Percentiles rank a stretch among this genome's conserved stretches.
Conservation (phyloP, 2,888 invertebrate genomes). For the Syritta pipiens region DNA sequence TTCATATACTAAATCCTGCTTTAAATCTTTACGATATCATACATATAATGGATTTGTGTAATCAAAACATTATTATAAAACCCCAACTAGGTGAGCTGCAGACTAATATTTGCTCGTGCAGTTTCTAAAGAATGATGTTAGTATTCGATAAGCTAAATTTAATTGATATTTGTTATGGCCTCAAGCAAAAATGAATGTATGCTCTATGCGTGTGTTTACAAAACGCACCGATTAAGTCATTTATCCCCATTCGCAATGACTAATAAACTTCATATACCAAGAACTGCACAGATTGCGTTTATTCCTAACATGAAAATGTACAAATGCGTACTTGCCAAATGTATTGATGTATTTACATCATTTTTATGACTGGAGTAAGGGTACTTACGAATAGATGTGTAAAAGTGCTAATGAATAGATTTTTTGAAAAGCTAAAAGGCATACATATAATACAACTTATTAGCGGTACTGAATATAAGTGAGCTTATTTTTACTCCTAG, state of each 20-base stretch:
- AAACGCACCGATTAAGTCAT: conserved; percentile 30
- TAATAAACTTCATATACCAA: conserved; percentile 11
- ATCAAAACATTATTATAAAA: conserved; percentile 5
- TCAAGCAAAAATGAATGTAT: conserved; percentile 21
- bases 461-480: too few species aligned
- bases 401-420: too few species aligned
- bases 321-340: not conserved
- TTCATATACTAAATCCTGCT: too few species aligned
- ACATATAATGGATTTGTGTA: not conserved
- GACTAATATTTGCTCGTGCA: conserved; percentile 9
- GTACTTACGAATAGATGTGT: not conserved
- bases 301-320: conserved; percentile 6
- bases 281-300: conserved; percentile 3
- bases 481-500: not conserved
- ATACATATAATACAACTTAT: too few species aligned
- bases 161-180: conserved; percentile 51
- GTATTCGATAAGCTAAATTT: conserved; percentile 47
- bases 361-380: conserved; percentile 13
- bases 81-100: not conserved
- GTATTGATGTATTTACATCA: conserved; percentile 10
- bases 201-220: conserved; percentile 18
- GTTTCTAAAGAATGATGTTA: conserved; percentile 14
- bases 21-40: too few species aligned
- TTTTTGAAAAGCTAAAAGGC: too few species aligned
- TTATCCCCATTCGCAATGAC: conserved; percentile 17